Conservation (phyloP, 2,797 vertebrate species). For the Schizopygopsis pylzovi region DNA sequence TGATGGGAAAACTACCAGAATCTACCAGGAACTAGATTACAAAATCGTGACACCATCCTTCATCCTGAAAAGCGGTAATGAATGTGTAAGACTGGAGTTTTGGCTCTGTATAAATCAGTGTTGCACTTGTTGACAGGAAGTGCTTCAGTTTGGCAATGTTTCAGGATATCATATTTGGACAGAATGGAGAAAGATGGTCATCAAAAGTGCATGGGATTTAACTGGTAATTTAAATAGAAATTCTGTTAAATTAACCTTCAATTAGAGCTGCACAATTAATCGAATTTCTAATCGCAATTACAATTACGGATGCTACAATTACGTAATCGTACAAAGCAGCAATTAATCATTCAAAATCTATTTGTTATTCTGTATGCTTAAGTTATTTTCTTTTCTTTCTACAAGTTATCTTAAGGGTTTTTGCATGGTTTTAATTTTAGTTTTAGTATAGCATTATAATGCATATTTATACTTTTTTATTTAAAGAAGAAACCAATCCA, state of each 20-base stretch:
- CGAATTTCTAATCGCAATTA: no score
- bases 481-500: no score
- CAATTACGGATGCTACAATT: no score
- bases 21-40: neutral
- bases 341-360: no score
- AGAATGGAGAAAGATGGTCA: slow-evolving; percentile 60
- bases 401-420: no score
- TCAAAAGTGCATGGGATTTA: slow-evolving; percentile 9
- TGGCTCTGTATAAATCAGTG: slow-evolving; percentile 6
- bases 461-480: no score
- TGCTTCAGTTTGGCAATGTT: slow-evolving; percentile 36
- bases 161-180: slow-evolving; percentile 62
- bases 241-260: neutral
- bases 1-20: neutral
- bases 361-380: no score
- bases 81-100: slow-evolving; percentile 25
- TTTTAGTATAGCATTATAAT: no score
- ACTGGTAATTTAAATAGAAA: neutral
- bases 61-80: slow-evolving; percentile 12
- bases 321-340: no score
- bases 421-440: no score
- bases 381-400: no score
- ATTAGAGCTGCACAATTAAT: no score
- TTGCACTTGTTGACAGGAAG: slow-evolving; percentile 33
- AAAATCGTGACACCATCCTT: slow-evolving; percentile 19